These are phyloP conservation scores for Leptestheria dahalacensis DNA, from an alignment of 1,140 invertebrate species.

Conservation along the genomic window DNA sequence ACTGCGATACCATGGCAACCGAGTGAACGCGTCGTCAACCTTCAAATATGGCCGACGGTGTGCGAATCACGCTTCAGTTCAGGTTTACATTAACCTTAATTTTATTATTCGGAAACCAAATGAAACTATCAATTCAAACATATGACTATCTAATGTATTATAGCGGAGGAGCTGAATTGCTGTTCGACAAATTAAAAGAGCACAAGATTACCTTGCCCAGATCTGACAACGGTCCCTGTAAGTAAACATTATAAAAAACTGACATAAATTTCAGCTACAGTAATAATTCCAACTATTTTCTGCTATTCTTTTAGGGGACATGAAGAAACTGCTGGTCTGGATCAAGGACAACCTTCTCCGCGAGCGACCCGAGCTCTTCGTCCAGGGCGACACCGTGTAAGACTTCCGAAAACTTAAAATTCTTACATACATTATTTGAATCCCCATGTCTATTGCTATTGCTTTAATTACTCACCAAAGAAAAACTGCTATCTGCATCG, in stretches of 20 bases:
- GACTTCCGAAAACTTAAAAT: constrained; percentile 19
- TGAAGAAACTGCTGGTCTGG: constrained; percentile 58
- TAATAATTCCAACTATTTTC: background rate
- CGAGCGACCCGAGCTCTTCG: constrained; percentile 76
- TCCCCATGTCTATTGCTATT: background rate
- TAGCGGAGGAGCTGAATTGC: constrained; percentile 70
- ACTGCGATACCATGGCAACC: background rate
- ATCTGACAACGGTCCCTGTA: constrained; percentile 4
- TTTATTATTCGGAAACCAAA: background rate
- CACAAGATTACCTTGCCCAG: constrained; percentile 45
- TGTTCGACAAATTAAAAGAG: constrained; percentile 68
- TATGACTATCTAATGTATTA: constrained; percentile 25
- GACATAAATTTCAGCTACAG: too few relatives aligned
- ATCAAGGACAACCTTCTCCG: constrained; percentile 67
- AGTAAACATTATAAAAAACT: background rate
- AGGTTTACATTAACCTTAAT: background rate
- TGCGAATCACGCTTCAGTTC: background rate
- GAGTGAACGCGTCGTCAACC: too few relatives aligned
- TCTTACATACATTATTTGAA: background rate
- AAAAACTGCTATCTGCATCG: too few relatives aligned
- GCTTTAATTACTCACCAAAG: background rate
- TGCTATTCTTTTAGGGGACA: constrained; percentile 41
- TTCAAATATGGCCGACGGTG: background rate
- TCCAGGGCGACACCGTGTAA: constrained; percentile 66
- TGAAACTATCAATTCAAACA: background rate